Evolutionary conservation across 2,888 invertebrate species (phyloP), one percentile per base, ranked within the genome.

Genomic region (Cephus rjabovi): DNA sequence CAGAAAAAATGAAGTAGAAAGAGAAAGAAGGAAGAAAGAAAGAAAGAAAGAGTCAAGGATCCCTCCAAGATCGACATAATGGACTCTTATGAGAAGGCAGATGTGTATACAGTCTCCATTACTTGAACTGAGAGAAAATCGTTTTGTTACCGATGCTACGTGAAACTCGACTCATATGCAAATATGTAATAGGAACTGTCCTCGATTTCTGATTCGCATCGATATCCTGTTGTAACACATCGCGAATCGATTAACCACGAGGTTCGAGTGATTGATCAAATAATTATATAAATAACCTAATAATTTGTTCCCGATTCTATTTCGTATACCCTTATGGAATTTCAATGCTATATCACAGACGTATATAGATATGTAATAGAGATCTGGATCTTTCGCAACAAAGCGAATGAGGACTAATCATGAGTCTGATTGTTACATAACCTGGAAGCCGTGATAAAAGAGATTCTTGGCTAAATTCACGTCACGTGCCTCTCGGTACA

Each of bases 141-240:
- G 76, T 79, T 83, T 80, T 74, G 76, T 81, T 81, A 82, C 79
- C 79, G 76, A 69, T 73, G 31, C 68, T 69, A 74, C 9, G 9
- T 6, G 56, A 56, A 2, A 56, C 23, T 23, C 40, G 40, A 23
- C 9, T 56, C 6, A 56, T 9, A 56, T 56, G 23, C 56, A 56
- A 56, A 76, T 77, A 77, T 74, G 81, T 73, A 79, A 82, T 81
- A 74, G 76, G 76, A 34, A 31, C 71, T 73, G 76, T 34, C 31
- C 70, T 75, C 73, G 75, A 80, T 83, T 80, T 80, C 81, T 77
- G 78, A 75, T 75, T 73, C 69, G 73, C 35, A 12, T 69, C 34
- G 34, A 74, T 74, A 80, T 83, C 77, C 79, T 76, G 79, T 31
- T 83, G 79, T 79, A 82, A 83, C 80, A 80, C 81, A 81, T 80